A percentile compares a stretch with the other conserved stretches of the same genome.
phyloP scores from a whole-genome alignment of 1,140 invertebrate genomes.

The Micrasema minimum region DNA sequence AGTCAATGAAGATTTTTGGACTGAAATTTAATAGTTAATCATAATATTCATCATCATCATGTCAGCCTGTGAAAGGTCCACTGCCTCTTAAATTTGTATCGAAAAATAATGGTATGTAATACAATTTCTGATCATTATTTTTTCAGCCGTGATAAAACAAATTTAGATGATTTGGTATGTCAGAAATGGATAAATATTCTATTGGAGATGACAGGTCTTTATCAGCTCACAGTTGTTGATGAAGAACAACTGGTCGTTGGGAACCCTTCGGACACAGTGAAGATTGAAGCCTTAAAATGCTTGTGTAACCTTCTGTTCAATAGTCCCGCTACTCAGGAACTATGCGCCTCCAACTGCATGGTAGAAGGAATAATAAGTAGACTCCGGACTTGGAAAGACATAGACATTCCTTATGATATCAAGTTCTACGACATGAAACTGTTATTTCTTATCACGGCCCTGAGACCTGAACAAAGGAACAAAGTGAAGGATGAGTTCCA shows the following conservation, averaged over 20 bases:
- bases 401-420: slow-evolving; percentile 72
- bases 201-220: slow-evolving; percentile 73
- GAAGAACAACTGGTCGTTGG: slow-evolving; percentile 55
- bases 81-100: too few species aligned
- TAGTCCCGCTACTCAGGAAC: slow-evolving; percentile 74
- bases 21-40: too few species aligned
- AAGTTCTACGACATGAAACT: slow-evolving; percentile 91
- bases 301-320: slow-evolving; percentile 91
- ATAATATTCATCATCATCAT: too few species aligned
- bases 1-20: too few species aligned
- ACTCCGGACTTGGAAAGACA: slow-evolving; percentile 74
- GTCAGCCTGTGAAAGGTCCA: too few species aligned
- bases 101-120: too few species aligned
- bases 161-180: slow-evolving; percentile 76
- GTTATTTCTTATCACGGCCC: slow-evolving; percentile 87
- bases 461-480: slow-evolving; percentile 76
- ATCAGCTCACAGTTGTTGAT: slow-evolving; percentile 58
- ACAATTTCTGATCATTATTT: slow-evolving; percentile 2
- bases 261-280: slow-evolving; percentile 59
- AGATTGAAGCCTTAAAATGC: slow-evolving; percentile 86
- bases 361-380: slow-evolving; percentile 80
- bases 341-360: slow-evolving; percentile 78
- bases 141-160: slow-evolving; percentile 79
- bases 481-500: slow-evolving; percentile 81
- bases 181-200: slow-evolving; percentile 74